Percentiles rank a stretch among this genome's conserved stretches.
phyloP scores from a whole-genome alignment of 2,113 vertebrate genomes.

The Hydrochoerus hydrochaeris region DNA sequence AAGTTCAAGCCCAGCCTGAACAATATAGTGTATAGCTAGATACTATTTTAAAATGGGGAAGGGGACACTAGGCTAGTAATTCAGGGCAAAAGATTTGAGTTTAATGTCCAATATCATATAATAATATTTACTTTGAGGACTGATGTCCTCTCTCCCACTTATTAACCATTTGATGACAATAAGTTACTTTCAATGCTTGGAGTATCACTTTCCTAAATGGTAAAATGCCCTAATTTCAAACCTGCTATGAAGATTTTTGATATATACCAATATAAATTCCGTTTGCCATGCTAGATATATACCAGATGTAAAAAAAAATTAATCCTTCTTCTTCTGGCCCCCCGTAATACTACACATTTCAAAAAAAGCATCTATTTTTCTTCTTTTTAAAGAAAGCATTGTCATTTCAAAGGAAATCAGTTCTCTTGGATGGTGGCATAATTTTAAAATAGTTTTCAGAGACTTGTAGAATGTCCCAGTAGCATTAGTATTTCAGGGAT shows the following conservation, averaged over 20 bases:
- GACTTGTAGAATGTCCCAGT: background rate
- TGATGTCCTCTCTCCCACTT: background rate
- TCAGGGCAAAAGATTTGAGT: background rate
- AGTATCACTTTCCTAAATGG: background rate
- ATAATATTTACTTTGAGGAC: background rate
- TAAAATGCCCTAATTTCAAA: background rate
- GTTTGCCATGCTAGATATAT: background rate
- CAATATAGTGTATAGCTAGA: background rate
- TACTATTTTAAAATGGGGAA: background rate
- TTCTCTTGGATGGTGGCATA: background rate
- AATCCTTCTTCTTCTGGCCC: background rate
- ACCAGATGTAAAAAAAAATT: background rate
- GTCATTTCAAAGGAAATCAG: background rate
- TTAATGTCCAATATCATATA: background rate
- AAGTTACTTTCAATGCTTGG: background rate
- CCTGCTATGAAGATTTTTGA: background rate
- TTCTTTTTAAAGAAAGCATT: background rate
- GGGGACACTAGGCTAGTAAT: background rate
- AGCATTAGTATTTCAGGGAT: background rate
- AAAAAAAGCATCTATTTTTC: constrained; percentile 42
- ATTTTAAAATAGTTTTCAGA: background rate
- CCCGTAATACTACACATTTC: background rate
- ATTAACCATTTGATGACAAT: background rate
- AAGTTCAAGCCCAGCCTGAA: background rate
- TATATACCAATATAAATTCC: background rate